Conservation (phyloP, 2,888 invertebrate genomes). For the Epinotia nisella region DNA sequence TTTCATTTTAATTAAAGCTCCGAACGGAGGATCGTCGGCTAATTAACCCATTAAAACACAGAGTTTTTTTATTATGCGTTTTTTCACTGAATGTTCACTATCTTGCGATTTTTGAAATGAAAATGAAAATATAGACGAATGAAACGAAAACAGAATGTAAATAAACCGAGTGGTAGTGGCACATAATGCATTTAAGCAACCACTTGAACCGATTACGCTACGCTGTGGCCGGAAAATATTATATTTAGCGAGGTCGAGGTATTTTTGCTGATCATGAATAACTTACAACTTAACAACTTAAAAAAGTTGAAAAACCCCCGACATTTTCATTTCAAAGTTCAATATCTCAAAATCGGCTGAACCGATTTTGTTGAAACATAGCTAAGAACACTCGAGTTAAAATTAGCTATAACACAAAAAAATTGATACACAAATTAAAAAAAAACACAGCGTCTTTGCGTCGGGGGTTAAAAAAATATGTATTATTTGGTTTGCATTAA, state of each 20-base stretch:
- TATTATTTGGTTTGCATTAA: background rate
- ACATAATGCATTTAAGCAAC: constrained; percentile 10
- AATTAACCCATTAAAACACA: constrained; percentile 84
- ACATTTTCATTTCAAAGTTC: too few relatives aligned
- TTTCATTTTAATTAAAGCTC: constrained; percentile 84
- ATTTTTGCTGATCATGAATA: background rate
- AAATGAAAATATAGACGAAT: constrained; percentile 56
- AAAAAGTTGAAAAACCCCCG: too few relatives aligned
- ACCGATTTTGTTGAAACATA: too few relatives aligned
- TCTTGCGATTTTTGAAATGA: constrained; percentile 77
- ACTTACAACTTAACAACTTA: too few relatives aligned
- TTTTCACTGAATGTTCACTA: constrained; percentile 74
- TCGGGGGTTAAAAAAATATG: too few relatives aligned
- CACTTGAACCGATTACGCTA: constrained; percentile 35
- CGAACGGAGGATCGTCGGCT: constrained; percentile 79
- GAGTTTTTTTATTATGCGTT: constrained; percentile 79
- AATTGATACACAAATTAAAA: too few relatives aligned
- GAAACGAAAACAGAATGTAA: constrained; percentile 22
- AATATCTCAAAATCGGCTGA: too few relatives aligned
- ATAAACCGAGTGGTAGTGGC: constrained; percentile 19
- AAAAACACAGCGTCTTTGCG: too few relatives aligned
- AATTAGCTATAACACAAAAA: too few relatives aligned
- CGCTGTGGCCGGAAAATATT: constrained; percentile 10
- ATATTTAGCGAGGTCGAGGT: background rate
- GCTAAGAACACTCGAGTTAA: too few relatives aligned